Base-by-base conservation (phyloP, 37 sponge, comb jelly and placozoan species). In the Beroe ovata region DNA sequence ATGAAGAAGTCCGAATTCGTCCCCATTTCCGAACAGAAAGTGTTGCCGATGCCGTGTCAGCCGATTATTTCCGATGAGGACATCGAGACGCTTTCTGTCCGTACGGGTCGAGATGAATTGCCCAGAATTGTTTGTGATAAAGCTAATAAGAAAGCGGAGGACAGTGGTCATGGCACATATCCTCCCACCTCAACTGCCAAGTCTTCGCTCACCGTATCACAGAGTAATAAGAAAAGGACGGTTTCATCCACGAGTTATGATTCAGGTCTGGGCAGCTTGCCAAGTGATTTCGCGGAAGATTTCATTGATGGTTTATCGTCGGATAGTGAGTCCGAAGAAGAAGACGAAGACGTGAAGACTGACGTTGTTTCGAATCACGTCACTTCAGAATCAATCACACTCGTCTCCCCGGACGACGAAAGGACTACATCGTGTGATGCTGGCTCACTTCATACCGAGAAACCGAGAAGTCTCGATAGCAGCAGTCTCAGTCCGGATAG, bases 21-120 rank as follows among this genome's bases (percentile, higher is more conserved):
- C 11, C 54, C 54, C 11, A 6, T 11, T 16, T 47, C 54, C 54
- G 54, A 47, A 47, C 54, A 47, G 54, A 47, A 47, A 47, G 54
- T 47, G 54, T 3, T 4, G 69, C 69, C 69, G 32, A 66, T 66
- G 69, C 69, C 69, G 2, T 66, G 69, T 30, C 69, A 66, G 36
- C 69, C 69, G 16, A 30, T 66, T 18, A 34, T 66, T 33, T 29
- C 36, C 14, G 69, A 66, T 18, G 69, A 26, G 29, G 36, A 29
- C 19, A 66, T 66, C 8, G 35, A 26, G 8, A 4, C 69, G 6
- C 36, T 37, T 33, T 4, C 14, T 4, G 32, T 47, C 54, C 6
- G 11, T 11, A 47, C 6, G 54, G 54, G 11, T 16, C 6, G 54
- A 11, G 54, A 47, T 16, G 54, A 47, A 47, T 16, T 47, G 6